Base-by-base conservation (phyloP, 53 echinoderm and acorn worm genomes). In the Zoroaster sp. region DNA sequence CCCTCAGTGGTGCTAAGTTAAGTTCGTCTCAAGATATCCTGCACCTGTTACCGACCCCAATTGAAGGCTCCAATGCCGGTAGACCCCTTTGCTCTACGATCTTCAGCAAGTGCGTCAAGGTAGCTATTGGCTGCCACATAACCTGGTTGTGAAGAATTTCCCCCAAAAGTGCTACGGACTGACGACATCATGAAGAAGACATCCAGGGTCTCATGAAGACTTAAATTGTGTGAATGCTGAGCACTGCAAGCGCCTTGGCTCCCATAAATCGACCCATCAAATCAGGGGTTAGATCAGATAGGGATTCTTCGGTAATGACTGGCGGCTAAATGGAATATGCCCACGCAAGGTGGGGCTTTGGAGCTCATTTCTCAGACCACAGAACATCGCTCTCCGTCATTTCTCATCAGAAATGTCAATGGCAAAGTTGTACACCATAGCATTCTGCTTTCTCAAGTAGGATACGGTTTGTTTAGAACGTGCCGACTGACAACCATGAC, bases 181-280 rank as follows among this genome's bases (percentile, higher is more conserved):
- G 83, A 87, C 21, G 93, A 93, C 31, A 97, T 37, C 41, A 93
- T 88, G 41, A 95, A 66, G 88, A 97, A 89, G 44, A 93, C 66
- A 39, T 95, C 97, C 5, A 97, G 80, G n/a, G 83, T 75, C 14
- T 76, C 53, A 11, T 93, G 45, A 30, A 78, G 93, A 40, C 87
- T 95, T 5, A 73, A 71, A 5, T 90, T 74, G 21, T 87, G 79
- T 7, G 93, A 43, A 63, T 92, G 47, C 15, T 87, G 78, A 4
- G 93, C 93, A 1, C 90, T n/a, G n/a, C 90, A 13, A 41, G 46
- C 11, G 74, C 81, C 63, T 93, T 93, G 17, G 90, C 90, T 21
- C 74, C 80, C 23, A 93, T 35, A 42, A 93, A 87, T 18, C 9
- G 38, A 38, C 73, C 39, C 49, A 93, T 40, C 35, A 76, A 59